Base-by-base conservation (phyloP, 2,888 invertebrate genomes). In the Choreutis nemorana region DNA sequence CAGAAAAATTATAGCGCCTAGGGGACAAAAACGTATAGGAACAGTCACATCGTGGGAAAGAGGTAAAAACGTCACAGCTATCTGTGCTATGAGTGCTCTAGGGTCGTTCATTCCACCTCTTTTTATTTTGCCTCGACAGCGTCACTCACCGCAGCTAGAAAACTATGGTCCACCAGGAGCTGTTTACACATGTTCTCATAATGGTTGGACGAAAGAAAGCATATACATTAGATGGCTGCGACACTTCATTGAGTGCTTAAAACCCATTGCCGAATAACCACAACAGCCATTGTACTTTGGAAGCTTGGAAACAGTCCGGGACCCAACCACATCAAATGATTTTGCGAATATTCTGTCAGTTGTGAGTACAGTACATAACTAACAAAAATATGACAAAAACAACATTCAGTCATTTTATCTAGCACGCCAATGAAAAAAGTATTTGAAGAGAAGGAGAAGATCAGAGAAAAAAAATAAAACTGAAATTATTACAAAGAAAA, bases 381-480 rank as follows among this genome's bases (percentile, higher is more conserved):
- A 34, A 33, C 28, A 31, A 37, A 36, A 35, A 41, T 30, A 35
- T 5, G 9, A 10, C 23, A 33, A 22, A 41, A 40, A 35, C 40
- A 42, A 29, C 37, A 42, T 37, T 37, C 40, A 22, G 34, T 28
- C 27, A 40, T 43, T 24, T 29, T 43, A 36, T 33, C 41, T 22
- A 36, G 35, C 28, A 39, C 38, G 9, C 36, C 38, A 30, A 36
- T 40, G 32, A 38, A 36, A 30, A 28, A 3, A 9, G 28, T 26
- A 11, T 22, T 31, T 6, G 13, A 21, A 29, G 12, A 33, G 13
- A 33, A 40, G 15, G 28, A 40, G 33, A 37, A 32, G 26, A 37
- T 24, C 26, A 31, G 28, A 35, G 18, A 26, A 27, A 26, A 12
- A 33, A 13, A 8, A 14, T 16, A 24, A 24, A 24, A 24, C 12